A percentile compares a stretch with the other conserved stretches of the same genome.
Evolutionary conservation across 2,113 vertebrate genomes (phyloP).

Genomic region (Odocoileus virginianus): DNA sequence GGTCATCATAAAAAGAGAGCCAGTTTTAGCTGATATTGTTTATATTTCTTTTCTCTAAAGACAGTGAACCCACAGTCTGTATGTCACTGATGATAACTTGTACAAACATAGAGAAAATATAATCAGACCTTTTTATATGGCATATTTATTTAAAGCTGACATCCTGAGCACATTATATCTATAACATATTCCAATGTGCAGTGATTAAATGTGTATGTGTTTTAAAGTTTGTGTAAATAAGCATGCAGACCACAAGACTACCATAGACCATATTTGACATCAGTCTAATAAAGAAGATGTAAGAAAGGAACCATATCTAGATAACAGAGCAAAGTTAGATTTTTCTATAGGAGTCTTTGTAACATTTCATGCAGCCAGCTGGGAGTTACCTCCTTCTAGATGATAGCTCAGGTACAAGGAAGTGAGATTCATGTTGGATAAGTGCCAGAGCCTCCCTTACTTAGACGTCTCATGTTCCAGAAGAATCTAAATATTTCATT

Average conservation of each 20-base stretch:
- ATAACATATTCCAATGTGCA: neutral
- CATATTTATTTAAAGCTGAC: neutral
- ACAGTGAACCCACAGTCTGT: neutral
- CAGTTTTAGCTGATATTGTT: neutral
- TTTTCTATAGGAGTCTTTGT: neutral
- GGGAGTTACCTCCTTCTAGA: neutral
- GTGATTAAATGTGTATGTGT: neutral
- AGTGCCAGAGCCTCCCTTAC: neutral
- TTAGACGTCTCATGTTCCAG: neutral
- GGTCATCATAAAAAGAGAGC: neutral
- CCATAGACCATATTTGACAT: neutral
- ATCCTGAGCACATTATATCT: neutral
- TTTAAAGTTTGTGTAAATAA: neutral
- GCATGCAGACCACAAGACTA: neutral
- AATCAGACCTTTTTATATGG: neutral
- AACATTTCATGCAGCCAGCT: neutral
- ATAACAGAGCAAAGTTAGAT: neutral
- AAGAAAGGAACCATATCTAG: neutral
- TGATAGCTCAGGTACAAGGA: neutral
- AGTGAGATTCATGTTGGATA: neutral
- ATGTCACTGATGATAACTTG: neutral
- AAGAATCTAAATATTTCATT: neutral
- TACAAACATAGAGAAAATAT: neutral
- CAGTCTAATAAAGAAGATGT: neutral
- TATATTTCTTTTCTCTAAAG: neutral